Conservation (phyloP, 2,888 invertebrate species). For the Baronia brevicornis region DNA sequence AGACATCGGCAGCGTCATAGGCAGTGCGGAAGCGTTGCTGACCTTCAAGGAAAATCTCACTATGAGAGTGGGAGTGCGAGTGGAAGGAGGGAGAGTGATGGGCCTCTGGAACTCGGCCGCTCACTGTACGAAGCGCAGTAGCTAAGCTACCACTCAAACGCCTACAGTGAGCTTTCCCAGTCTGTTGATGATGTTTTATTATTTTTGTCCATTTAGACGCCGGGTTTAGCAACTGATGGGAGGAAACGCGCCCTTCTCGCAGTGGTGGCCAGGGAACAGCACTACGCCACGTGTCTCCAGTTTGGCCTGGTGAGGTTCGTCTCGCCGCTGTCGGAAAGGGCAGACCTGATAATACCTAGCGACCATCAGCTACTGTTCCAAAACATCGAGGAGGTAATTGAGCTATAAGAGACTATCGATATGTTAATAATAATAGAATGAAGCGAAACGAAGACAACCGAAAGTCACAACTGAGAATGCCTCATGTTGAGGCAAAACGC, state of each 20-base stretch:
- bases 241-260: slow-evolving; percentile 84
- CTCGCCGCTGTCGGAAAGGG: slow-evolving; percentile 82
- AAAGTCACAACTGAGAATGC: too few relatives aligned
- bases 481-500: too few relatives aligned
- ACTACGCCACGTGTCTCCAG: slow-evolving; percentile 84
- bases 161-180: not conserved
- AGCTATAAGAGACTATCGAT: not conserved
- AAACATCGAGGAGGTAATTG: slow-evolving; percentile 88
- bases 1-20: too few relatives aligned
- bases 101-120: too few relatives aligned
- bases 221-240: slow-evolving; percentile 65
- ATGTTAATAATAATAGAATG: too few relatives aligned
- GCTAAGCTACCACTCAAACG: too few relatives aligned
- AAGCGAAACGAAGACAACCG: too few relatives aligned
- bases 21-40: too few relatives aligned
- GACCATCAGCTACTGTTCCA: slow-evolving; percentile 89
- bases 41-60: too few relatives aligned
- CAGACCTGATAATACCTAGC: slow-evolving; percentile 83
- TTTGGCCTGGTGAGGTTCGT: slow-evolving; percentile 87
- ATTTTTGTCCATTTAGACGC: slow-evolving; percentile 45
- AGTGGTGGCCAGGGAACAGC: slow-evolving; percentile 84
- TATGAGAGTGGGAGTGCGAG: too few relatives aligned
- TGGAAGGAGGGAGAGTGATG: too few relatives aligned
- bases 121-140: too few relatives aligned
- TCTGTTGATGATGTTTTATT: not conserved